A percentile compares a stretch with the other conserved stretches of the same genome.
Evolutionary conservation across 2,888 invertebrate genomes (phyloP).

Genomic region (Leucozona laternaria): DNA sequence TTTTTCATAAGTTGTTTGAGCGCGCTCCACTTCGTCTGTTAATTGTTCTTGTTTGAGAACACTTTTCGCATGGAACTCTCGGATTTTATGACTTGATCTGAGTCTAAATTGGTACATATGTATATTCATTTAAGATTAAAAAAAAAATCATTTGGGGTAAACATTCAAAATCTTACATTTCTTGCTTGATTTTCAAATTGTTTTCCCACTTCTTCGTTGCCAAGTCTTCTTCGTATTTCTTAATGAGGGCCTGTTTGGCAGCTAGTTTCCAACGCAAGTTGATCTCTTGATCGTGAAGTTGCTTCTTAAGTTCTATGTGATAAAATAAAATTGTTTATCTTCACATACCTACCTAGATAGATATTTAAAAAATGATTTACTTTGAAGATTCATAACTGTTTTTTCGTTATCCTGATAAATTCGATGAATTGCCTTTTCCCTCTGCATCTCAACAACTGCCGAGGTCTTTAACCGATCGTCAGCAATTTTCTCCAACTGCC

Average conservation of each 20-base stretch:
- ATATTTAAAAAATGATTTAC: too few species aligned
- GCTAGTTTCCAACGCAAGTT: conserved; percentile 78
- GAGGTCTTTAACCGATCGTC: conserved; percentile 48
- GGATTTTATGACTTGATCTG: conserved; percentile 76
- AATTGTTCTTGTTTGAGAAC: conserved; percentile 77
- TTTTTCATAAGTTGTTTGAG: conserved; percentile 73
- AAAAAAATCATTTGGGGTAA: too few species aligned
- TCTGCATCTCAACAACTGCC: conserved; percentile 52
- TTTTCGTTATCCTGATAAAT: conserved; percentile 60
- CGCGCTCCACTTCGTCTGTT: conserved; percentile 76
- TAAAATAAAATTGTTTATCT: neutral
- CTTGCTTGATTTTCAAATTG: conserved; percentile 78
- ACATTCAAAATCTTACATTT: too few species aligned
- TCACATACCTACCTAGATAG: too few species aligned
- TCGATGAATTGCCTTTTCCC: conserved; percentile 59
- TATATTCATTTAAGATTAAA: neutral
- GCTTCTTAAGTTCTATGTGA: conserved; percentile 74
- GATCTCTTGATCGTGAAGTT: conserved; percentile 77
- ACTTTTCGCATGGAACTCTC: conserved; percentile 76
- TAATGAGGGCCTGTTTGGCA: conserved; percentile 77
- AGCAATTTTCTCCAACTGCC: conserved; percentile 30
- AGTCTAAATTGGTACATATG: conserved; percentile 77
- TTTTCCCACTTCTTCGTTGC: conserved; percentile 78
- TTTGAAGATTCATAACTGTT: conserved; percentile 17
- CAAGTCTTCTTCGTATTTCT: conserved; percentile 78